Evolutionary conservation across 1,140 invertebrate species (phyloP), one percentile per base, ranked within the genome.

Genomic region (Venturia canescens): DNA sequence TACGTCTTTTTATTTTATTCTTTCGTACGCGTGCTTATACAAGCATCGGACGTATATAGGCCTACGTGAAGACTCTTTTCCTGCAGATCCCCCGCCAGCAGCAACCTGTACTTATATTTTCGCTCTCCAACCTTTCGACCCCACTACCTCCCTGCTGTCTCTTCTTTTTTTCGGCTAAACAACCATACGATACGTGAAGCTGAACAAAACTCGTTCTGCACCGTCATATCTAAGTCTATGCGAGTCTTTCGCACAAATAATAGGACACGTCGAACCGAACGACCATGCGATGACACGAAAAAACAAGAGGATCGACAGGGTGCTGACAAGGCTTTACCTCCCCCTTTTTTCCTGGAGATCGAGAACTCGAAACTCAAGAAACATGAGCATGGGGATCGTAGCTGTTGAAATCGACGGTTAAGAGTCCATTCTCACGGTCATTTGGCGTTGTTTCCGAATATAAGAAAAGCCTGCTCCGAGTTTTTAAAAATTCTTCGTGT

Each of bases 51-150:
- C 34, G 38, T 72, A 72, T 26, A 74, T 16, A 74, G 23, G 48
- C 48, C 38, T 57, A 76, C 21, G 23, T 29, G 13, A 27, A 44
- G 21, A 18, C 3, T 31, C 69, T 48, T n/a, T n/a, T 3, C 18
- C 38, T 75, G 29, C 16, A 57, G 72, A 13, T 7, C 44, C 38
- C 38, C 23, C 71, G 23, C 18, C 44, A 27, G 48, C 71, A 53
- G 44, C 71, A 74, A n/a, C 79, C 77, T 80, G 81, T 83, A 82
- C 83, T 84, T 85, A 80, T 85, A 53, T 80, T 78, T 78, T 72
- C 48, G 26, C 38, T 26, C 53, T 78, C 80, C 63, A 48, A 77
- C 57, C 44, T 69, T 76, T 81, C 48, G 31, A 27, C 71, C 81
- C 72, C 29, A 60, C 48, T 66, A 48, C 66, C 76, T 44, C 66